These are phyloP conservation scores for Arbacia lixula DNA, from an alignment of 53 echinoderm and acorn worm species.

Conservation along the genomic window DNA sequence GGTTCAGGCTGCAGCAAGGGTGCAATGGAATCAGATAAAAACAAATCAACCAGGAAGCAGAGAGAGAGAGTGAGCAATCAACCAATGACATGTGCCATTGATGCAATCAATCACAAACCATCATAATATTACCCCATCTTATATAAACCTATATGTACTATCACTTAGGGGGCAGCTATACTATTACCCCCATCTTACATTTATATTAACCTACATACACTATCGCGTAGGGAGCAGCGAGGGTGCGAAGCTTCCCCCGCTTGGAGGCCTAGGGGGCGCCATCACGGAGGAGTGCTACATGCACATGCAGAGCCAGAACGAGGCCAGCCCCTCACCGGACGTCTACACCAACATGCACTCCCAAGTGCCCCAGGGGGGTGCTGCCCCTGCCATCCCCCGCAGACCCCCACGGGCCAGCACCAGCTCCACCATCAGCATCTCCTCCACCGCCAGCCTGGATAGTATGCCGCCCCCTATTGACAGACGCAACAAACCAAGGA, in stretches of 20 bases:
- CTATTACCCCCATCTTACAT: no score
- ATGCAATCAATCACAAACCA: no score
- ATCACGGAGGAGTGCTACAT: slow-evolving; percentile 74
- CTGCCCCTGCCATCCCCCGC: slow-evolving; percentile 30
- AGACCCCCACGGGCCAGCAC: slow-evolving; percentile 53
- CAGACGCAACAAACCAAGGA: slow-evolving; percentile 79
- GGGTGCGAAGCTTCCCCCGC: not conserved
- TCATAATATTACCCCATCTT: no score
- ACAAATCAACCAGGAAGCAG: no score
- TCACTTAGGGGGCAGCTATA: no score
- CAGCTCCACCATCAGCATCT: slow-evolving; percentile 45
- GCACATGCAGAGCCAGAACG: slow-evolving; percentile 78
- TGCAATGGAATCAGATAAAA: no score
- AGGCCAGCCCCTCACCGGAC: slow-evolving; percentile 34
- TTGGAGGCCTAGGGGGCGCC: slow-evolving; percentile 59
- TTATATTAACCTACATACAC: no score
- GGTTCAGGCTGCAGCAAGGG: no score
- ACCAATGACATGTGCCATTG: no score
- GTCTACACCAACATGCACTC: slow-evolving; percentile 67
- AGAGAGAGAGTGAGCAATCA: no score
- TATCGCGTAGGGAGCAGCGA: slow-evolving; percentile 30
- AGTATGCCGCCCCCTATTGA: slow-evolving; percentile 80
- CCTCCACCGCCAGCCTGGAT: slow-evolving; percentile 21
- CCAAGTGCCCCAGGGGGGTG: no score
- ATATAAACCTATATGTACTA: no score